A percentile compares a stretch with the other conserved stretches of the same genome.
These are phyloP conservation scores for Caretta caretta DNA, from an alignment of 2,113 vertebrate genomes.

Conservation along the genomic window DNA sequence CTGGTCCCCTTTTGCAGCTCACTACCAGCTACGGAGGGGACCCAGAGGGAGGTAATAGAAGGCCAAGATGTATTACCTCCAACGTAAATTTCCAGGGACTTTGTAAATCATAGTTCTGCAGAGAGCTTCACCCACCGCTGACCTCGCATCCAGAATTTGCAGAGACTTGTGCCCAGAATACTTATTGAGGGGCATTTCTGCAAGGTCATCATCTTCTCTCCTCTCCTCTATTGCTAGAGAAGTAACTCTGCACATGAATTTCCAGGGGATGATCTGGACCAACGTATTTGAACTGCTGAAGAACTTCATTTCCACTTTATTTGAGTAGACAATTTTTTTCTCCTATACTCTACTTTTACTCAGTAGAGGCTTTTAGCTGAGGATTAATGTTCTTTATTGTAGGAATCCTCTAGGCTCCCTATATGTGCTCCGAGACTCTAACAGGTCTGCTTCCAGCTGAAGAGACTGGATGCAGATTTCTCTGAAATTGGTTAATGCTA, in stretches of 20 bases:
- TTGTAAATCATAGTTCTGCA: not conserved
- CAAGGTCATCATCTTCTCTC: not conserved
- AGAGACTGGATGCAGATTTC: too few relatives aligned
- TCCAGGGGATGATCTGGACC: not conserved
- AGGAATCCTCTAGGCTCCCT: too few relatives aligned
- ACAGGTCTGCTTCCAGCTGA: too few relatives aligned
- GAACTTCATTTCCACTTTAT: not conserved
- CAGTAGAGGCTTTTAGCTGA: too few relatives aligned
- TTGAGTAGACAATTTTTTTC: not conserved
- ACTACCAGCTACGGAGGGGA: not conserved
- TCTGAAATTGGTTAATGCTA: not conserved
- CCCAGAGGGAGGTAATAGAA: not conserved
- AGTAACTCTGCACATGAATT: not conserved
- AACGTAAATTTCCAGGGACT: not conserved
- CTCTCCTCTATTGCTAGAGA: not conserved
- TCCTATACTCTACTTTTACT: too few relatives aligned
- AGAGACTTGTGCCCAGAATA: not conserved
- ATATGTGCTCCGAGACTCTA: too few relatives aligned
- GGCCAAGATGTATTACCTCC: not conserved
- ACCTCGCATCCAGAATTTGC: not conserved
- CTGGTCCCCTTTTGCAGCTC: accelerated
- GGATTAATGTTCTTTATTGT: too few relatives aligned
- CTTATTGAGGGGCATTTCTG: not conserved
- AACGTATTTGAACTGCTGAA: not conserved
- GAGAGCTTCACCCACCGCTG: not conserved